Base-by-base conservation (phyloP, 1,140 invertebrate species). In the Eriosoma lanigerum region DNA sequence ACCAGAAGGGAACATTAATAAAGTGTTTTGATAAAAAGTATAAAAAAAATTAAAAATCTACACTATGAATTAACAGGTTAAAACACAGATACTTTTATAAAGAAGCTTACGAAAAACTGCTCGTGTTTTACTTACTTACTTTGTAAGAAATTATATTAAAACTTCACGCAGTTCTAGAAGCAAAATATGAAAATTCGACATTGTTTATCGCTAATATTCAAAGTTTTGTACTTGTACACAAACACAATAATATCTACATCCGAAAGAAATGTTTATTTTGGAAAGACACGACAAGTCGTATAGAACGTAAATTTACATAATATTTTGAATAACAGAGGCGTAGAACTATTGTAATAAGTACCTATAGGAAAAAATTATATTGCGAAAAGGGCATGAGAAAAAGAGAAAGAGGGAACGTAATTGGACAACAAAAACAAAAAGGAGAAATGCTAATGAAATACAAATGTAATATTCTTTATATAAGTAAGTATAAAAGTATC, bases 1-100 rank as follows among this genome's bases (percentile, higher is more conserved):
- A 64, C 62, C 62, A 32, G 29, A 64, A 64, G 32, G 64, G n/a
- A n/a, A 68, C n/a, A n/a, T 68, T 68, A 46, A 68, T 68, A 46
- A 68, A 68, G 38, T 24, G 38, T 44, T 64, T 38, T 64, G 38
- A 46, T 68, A 68, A 68, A 46, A 46, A 68, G 17, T 17, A 29
- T 62, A 29, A 46, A 44, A 66, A 66, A 10, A 44, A 66, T 21
- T 62, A 32, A 32, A 19, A 29, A 60, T 5, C 32, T 32, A 19
- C 17, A 46, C 5, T 46, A 15, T 24, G 2, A 68, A 68, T 68
- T 68, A 68, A 46, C 32, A 46, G 64, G n/a, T 21, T 46, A 46
- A 68, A n/a, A 46, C 12, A 46, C 13, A 32, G 32, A 24, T 1
- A 15, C n/a, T 68, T 68, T 32, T 46, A 24, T 21, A 68, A 46